Conservation (phyloP, 23 tunicate genomes). For the Corella eumyota region DNA sequence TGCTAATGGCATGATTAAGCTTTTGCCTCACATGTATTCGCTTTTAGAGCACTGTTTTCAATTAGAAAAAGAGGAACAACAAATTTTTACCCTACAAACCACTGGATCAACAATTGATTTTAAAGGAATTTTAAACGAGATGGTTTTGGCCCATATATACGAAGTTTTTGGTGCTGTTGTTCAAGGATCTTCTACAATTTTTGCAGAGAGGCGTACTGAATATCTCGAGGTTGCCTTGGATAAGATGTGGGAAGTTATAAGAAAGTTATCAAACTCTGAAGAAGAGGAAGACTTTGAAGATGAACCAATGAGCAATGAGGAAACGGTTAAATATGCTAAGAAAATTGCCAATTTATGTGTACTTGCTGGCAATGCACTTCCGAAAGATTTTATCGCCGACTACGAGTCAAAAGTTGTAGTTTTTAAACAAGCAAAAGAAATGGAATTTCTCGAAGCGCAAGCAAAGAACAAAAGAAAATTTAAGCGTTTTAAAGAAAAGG, state of each 20-base stretch:
- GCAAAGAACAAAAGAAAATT: slow-evolving; percentile 4
- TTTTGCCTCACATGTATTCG: slow-evolving; percentile 12
- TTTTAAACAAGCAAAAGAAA: slow-evolving; percentile 7
- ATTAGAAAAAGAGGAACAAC: too few species aligned
- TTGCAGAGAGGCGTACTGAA: neutral
- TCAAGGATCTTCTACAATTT: slow-evolving; percentile 5
- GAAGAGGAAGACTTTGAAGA: neutral
- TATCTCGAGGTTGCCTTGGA: slow-evolving; percentile 12
- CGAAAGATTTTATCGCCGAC: slow-evolving; percentile 9
- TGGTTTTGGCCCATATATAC: slow-evolving; percentile 21
- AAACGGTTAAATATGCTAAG: slow-evolving; percentile 10
- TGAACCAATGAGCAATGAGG: neutral
- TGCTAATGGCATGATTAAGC: slow-evolving; percentile 10
- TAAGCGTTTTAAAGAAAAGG: neutral
- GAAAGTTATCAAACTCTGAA: neutral
- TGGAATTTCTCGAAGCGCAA: slow-evolving; percentile 21
- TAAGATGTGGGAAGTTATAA: slow-evolving; percentile 10
- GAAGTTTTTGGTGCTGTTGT: slow-evolving; percentile 32
- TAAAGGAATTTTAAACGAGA: neutral
- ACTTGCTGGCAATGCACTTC: slow-evolving; percentile 4
- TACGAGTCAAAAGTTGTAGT: slow-evolving; percentile 9
- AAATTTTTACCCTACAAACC: too few species aligned
- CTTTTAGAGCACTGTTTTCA: slow-evolving; percentile 12
- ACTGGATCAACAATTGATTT: neutral
- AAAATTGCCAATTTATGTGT: slow-evolving; percentile 2